Percentiles rank a stretch among this genome's conserved stretches.
Evolutionary conservation across 2,888 invertebrate genomes (phyloP).

Genomic region (Napeogenes sylphis): DNA sequence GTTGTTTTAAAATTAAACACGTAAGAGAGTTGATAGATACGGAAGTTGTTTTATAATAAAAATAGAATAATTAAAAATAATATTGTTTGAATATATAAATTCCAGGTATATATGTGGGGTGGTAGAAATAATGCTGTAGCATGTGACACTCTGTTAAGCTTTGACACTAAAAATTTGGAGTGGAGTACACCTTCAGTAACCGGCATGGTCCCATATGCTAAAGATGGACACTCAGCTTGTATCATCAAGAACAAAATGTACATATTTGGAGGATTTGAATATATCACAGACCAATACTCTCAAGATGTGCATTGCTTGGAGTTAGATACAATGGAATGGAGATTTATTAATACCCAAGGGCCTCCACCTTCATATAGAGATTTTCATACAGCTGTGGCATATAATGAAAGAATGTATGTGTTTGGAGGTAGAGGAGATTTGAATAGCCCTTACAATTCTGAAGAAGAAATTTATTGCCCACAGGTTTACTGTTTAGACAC

Average conservation of each 20-base stretch:
- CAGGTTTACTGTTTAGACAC: constrained; percentile 87
- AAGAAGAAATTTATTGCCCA: constrained; percentile 87
- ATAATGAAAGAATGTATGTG: constrained; percentile 88
- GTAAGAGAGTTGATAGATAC: background rate
- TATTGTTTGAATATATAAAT: constrained; percentile 15
- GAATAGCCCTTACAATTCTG: constrained; percentile 69
- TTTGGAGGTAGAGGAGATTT: constrained; percentile 92
- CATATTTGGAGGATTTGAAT: constrained; percentile 95
- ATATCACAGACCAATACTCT: constrained; percentile 87
- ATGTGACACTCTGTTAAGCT: constrained; percentile 88
- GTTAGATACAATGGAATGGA: constrained; percentile 85
- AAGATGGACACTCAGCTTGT: constrained; percentile 95
- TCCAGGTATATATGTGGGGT: constrained; percentile 91
- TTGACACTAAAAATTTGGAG: constrained; percentile 83
- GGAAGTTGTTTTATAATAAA: too few species aligned
- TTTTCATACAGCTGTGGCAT: constrained; percentile 91
- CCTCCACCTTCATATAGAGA: constrained; percentile 85
- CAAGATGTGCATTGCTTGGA: constrained; percentile 87
- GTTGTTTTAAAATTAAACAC: background rate
- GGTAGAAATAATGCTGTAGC: constrained; percentile 91
- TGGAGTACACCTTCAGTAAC: constrained; percentile 82
- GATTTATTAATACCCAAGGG: constrained; percentile 79
- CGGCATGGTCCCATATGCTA: constrained; percentile 86
- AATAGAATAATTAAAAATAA: background rate
- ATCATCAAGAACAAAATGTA: constrained; percentile 88